Evolutionary conservation across 1,140 invertebrate genomes (phyloP).

Genomic region (Ridgeia piscesae): DNA sequence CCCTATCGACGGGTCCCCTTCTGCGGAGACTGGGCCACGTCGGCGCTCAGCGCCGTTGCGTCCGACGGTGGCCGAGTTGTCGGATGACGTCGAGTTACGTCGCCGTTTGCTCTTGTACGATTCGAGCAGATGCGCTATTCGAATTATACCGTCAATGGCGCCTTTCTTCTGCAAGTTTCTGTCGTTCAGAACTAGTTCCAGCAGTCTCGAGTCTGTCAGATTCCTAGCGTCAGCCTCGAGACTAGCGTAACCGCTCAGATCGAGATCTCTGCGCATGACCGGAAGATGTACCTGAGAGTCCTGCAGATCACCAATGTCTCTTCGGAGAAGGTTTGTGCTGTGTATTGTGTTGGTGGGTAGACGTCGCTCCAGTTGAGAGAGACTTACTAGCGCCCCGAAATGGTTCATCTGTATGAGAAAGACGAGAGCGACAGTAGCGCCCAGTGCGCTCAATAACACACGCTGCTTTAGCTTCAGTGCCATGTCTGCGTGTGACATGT

Average conservation of each 20-base stretch:
- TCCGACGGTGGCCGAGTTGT: neutral
- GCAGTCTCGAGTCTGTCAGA: neutral
- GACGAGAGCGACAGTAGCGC: neutral
- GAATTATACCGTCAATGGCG: neutral
- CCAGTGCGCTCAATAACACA: neutral
- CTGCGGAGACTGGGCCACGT: neutral
- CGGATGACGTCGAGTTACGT: neutral
- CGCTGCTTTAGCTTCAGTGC: neutral
- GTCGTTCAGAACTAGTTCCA: neutral
- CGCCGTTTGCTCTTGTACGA: neutral
- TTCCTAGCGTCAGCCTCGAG: neutral
- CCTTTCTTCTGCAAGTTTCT: neutral
- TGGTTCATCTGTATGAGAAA: neutral
- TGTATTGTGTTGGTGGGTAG: neutral
- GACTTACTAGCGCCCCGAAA: neutral
- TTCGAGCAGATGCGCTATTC: neutral
- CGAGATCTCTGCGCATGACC: neutral
- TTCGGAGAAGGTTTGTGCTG: neutral
- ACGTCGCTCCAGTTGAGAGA: neutral
- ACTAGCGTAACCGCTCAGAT: neutral
- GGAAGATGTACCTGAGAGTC: neutral
- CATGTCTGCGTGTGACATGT: neutral
- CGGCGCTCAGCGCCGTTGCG: too few species aligned
- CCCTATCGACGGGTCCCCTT: neutral
- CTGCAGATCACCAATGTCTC: neutral